Conservation (phyloP, 2,797 vertebrate genomes). For the Hydrolagus colliei region DNA sequence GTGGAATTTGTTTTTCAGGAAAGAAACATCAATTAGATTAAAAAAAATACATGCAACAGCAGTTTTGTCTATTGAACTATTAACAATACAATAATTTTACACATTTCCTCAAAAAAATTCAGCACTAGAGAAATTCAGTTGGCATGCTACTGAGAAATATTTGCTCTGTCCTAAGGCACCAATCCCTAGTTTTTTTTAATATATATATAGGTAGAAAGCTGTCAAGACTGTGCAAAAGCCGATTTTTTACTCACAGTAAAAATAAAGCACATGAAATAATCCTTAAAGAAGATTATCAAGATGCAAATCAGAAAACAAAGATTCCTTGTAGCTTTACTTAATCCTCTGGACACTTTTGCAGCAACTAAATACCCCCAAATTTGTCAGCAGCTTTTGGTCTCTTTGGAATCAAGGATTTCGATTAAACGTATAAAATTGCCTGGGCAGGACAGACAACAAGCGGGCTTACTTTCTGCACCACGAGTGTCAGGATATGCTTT, state of each 20-base stretch:
- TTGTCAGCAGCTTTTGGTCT: no score
- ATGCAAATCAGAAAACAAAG: conserved; percentile 7
- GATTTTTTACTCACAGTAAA: conserved; percentile 16
- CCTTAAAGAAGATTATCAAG: background rate
- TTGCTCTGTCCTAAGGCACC: conserved; percentile 26
- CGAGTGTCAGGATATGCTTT: no score
- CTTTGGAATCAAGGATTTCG: no score
- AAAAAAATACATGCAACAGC: conserved; percentile 31
- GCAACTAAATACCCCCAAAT: no score
- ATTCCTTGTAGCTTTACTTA: background rate
- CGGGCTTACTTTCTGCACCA: no score
- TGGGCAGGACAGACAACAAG: no score
- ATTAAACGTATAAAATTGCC: no score
- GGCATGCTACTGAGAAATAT: conserved; percentile 20
- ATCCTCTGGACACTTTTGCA: background rate
- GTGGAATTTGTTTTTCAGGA: conserved; percentile 13
- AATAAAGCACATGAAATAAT: conserved; percentile 10
- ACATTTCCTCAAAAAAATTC: conserved; percentile 24
- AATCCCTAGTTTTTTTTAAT: conserved; percentile 20
- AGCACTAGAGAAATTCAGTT: conserved; percentile 28
- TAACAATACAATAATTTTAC: conserved; percentile 31
- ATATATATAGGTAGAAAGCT: background rate
- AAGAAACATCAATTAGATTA: conserved; percentile 30
- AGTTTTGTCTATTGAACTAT: conserved; percentile 24
- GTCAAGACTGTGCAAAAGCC: conserved; percentile 23